Conservation (phyloP, 1,140 invertebrate genomes). For the Linepithema humile region DNA sequence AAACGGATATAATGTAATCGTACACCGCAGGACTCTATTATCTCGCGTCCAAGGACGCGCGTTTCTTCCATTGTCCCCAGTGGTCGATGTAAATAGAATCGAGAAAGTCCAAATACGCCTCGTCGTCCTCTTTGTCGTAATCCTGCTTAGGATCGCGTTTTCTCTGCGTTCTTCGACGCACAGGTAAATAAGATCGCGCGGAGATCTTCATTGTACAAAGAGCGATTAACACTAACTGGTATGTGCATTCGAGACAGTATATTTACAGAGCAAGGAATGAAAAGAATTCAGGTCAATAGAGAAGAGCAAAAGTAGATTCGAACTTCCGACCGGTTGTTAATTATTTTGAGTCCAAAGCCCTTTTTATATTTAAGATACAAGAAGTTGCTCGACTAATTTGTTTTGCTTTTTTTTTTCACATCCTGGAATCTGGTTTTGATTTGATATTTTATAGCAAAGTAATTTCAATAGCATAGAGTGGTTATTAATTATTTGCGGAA, state of each 20-base stretch:
- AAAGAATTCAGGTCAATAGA: background rate
- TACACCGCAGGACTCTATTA: constrained; percentile 20
- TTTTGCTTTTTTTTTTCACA: background rate
- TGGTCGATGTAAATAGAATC: constrained; percentile 46
- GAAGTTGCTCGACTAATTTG: background rate
- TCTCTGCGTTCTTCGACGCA: background rate
- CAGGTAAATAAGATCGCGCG: background rate
- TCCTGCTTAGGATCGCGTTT: background rate
- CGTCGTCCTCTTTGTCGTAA: background rate
- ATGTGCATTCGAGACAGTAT: background rate
- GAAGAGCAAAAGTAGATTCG: background rate
- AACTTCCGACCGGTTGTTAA: background rate
- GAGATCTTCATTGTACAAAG: background rate
- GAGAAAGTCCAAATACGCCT: constrained; percentile 25
- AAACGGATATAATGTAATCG: constrained; percentile 47
- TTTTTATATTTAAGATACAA: background rate
- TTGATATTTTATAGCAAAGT: background rate
- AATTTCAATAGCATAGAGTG: background rate
- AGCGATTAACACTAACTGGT: background rate
- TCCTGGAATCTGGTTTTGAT: no score
- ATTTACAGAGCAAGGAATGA: background rate
- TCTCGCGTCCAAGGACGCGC: constrained; percentile 11
- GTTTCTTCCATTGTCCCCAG: constrained; percentile 15
- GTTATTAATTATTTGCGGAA: background rate
- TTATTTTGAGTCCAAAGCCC: background rate